Evolutionary conservation across 2,797 vertebrate genomes (phyloP).

Genomic region (Gymnoscopelus braueri): DNA sequence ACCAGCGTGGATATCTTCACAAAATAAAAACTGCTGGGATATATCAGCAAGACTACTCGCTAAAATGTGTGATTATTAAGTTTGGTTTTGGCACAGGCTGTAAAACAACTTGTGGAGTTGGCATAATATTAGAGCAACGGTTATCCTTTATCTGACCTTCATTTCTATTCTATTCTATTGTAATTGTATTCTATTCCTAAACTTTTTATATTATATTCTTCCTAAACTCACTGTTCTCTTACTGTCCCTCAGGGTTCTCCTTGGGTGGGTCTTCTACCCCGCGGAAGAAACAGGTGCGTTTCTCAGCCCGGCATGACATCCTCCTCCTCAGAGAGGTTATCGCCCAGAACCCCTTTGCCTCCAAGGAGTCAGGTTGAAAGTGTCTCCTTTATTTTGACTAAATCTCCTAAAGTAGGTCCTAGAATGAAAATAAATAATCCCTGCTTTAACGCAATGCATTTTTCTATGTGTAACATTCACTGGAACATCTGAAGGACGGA

Average conservation of each 20-base stretch:
- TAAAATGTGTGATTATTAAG: no score
- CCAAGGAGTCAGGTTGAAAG: slow-evolving; percentile 78
- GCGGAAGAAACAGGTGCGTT: slow-evolving; percentile 84
- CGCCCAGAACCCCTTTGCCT: slow-evolving; percentile 81
- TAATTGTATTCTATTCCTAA: background rate
- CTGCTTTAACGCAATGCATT: background rate
- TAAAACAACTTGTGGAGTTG: no score
- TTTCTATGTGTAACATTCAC: background rate
- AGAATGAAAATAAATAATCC: background rate
- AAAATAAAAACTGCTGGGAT: no score
- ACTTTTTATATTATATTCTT: background rate
- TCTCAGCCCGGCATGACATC: slow-evolving; percentile 84
- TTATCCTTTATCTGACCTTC: background rate
- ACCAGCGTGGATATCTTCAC: no score
- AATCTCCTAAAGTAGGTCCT: background rate
- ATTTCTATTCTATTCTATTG: background rate
- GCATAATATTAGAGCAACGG: no score
- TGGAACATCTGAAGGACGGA: slow-evolving; percentile 55
- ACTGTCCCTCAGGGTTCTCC: slow-evolving; percentile 66
- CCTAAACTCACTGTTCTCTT: background rate
- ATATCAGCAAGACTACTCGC: no score
- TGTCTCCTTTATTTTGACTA: background rate
- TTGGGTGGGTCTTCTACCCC: slow-evolving; percentile 73
- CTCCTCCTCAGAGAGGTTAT: slow-evolving; percentile 83
- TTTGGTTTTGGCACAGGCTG: no score